Percentiles rank a stretch among this genome's conserved stretches.
These are phyloP conservation scores for Alligator sinensis DNA, from an alignment of 2,113 vertebrate genomes.

Conservation along the genomic window DNA sequence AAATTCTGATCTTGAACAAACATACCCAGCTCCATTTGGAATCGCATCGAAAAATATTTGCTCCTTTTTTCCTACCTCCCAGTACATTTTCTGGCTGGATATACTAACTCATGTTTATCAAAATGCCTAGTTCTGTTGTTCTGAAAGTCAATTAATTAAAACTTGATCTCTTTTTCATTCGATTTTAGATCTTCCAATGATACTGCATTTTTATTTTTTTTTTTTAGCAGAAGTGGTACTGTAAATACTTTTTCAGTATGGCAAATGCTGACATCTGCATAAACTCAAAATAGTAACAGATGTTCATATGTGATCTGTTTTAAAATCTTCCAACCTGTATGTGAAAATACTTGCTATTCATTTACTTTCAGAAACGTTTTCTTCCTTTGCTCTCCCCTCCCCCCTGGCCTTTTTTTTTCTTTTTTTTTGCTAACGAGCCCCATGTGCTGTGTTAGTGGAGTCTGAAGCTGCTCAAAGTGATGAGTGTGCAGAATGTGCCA, in stretches of 20 bases:
- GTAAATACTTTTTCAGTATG: not conserved
- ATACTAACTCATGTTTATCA: too few species aligned
- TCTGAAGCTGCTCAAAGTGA: too few species aligned
- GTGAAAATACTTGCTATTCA: not conserved
- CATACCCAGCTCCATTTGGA: not conserved
- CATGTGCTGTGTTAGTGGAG: not conserved
- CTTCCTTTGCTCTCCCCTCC: not conserved
- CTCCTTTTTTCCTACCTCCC: not conserved
- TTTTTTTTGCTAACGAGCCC: not conserved
- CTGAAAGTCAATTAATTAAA: not conserved
- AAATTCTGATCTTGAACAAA: not conserved
- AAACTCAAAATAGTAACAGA: not conserved
- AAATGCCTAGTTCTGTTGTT: not conserved
- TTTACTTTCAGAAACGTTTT: not conserved
- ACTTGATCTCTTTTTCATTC: not conserved
- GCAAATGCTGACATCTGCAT: not conserved
- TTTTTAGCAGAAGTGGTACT: not conserved
- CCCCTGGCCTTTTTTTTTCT: not conserved
- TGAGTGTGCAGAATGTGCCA: not conserved
- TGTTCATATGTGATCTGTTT: accelerated
- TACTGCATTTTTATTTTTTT: not conserved
- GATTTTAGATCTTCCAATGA: not conserved
- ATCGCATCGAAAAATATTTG: not conserved
- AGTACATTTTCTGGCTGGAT: not conserved
- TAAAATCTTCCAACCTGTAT: accelerated